Evolutionary conservation across 1,140 invertebrate genomes (phyloP).

Genomic region (Apis dorsata): DNA sequence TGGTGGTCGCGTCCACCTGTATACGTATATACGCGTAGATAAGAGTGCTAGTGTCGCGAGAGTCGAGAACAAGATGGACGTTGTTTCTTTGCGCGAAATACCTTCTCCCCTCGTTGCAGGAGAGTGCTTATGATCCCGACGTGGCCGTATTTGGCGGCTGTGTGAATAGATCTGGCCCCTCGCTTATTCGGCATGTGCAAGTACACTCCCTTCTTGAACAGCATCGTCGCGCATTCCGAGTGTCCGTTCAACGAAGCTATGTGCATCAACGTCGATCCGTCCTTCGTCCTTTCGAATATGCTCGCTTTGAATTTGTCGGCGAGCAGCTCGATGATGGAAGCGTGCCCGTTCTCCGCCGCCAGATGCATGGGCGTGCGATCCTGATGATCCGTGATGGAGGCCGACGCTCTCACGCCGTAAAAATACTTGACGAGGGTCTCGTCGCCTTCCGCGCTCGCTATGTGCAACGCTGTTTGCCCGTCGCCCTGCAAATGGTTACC

Average conservation of each 20-base stretch:
- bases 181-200: slow-evolving; percentile 99
- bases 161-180: slow-evolving; percentile 95
- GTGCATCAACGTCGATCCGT: slow-evolving; percentile 99
- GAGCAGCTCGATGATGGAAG: slow-evolving; percentile 95
- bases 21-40: too few species aligned
- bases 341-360: slow-evolving; percentile 98
- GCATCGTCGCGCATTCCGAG: slow-evolving; percentile 98
- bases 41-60: too few species aligned
- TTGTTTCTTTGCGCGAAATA: slow-evolving; percentile 71
- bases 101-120: slow-evolving; percentile 96
- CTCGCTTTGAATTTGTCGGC: slow-evolving; percentile 99
- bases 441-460: slow-evolving; percentile 97
- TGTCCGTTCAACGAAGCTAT: slow-evolving; percentile 98
- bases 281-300: slow-evolving; percentile 95
- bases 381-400: slow-evolving; percentile 95
- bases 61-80: too few species aligned
- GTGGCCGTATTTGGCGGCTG: slow-evolving; percentile 95
- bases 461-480: slow-evolving; percentile 95
- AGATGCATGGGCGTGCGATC: slow-evolving; percentile 98
- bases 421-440: slow-evolving; percentile 97
- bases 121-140: slow-evolving; percentile 98
- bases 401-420: slow-evolving; percentile 95
- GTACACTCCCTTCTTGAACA: slow-evolving; percentile 99
- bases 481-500: slow-evolving; percentile 83
- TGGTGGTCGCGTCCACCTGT: slow-evolving; percentile 76